Base-by-base conservation (phyloP, 2,113 vertebrate species). In the Cnemophilus loriae region DNA sequence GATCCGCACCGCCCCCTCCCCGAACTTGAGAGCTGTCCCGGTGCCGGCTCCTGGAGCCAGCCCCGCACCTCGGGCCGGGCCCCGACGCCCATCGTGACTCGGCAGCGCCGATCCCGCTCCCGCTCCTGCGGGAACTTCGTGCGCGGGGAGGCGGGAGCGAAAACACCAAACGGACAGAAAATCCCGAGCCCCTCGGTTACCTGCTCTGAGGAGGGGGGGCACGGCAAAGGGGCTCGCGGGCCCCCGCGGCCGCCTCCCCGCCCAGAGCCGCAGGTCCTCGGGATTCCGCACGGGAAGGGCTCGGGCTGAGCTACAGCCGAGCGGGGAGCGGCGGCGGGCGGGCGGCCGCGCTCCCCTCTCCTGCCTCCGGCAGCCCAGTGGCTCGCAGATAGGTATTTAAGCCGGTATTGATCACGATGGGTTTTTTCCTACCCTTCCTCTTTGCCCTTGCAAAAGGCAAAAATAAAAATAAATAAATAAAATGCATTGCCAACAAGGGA, bases 11-110 rank as follows among this genome's bases (percentile, higher is more conserved):
- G 60, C 44, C 49, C 39, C 44, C 57, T 70, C 61, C 82, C 73
- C 73, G 37, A 74, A 83, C 70, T 69, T n/a, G 55, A 32, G 56
- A 46, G 52, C 47, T 7, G 64, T 56, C 74, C 63, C 69, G 44
- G 13, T 21, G 13, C 33, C 77, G 59, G 32, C 47, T 49, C 60
- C 55, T 46, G 22, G 50, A 61, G 39, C 49, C 39, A 16, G 57
- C 55, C 6, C 87, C 63, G 50, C 81, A 69, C 82, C 41, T 61
- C 84, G 75, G 60, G n/a, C 63, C 21, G 32, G 61, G 61, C 60
- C 50, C 91, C 89, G 80, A 80, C 49, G 39, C 84, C 63, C 91
- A 89, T 37, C 76, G 80, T 85, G 95, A 94, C 85, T 93, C 95
- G 95, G 87, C 95, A 96, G 39, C 47, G 61, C 84, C 61, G 95